phyloP scores from a whole-genome alignment of 2,888 invertebrate genomes.

The Tanypteryx hageni region DNA sequence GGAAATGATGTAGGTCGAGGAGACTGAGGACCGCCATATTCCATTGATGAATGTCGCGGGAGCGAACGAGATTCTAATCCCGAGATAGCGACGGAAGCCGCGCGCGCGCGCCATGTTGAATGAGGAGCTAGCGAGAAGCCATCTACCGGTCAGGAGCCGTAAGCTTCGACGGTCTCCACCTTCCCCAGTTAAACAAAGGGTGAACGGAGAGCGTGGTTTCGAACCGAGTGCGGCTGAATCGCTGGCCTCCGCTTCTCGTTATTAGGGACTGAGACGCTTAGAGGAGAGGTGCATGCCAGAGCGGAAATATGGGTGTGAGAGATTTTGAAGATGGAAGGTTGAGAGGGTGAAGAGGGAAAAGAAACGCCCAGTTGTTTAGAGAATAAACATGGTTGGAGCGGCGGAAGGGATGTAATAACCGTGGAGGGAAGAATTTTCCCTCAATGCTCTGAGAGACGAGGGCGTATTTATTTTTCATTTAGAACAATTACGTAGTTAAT shows the following conservation, averaged over 20 bases:
- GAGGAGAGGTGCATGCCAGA: background rate
- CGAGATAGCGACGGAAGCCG: background rate
- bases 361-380: background rate
- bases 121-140: background rate
- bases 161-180: background rate
- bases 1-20: background rate
- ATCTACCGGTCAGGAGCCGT: background rate
- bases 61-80: background rate
- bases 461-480: constrained; percentile 56
- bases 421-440: background rate
- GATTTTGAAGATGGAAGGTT: too few relatives aligned
- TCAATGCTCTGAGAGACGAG: background rate
- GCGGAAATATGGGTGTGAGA: background rate
- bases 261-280: background rate
- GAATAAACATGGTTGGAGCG: constrained; percentile 24
- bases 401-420: background rate
- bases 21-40: background rate
- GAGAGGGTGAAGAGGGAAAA: background rate
- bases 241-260: background rate
- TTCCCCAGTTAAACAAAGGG: background rate
- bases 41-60: background rate
- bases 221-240: background rate
- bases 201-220: background rate
- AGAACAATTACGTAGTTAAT: constrained; percentile 42
- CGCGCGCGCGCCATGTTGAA: background rate